Base-by-base conservation (phyloP, 1,140 invertebrate genomes). In the Pristionchus pacificus region DNA sequence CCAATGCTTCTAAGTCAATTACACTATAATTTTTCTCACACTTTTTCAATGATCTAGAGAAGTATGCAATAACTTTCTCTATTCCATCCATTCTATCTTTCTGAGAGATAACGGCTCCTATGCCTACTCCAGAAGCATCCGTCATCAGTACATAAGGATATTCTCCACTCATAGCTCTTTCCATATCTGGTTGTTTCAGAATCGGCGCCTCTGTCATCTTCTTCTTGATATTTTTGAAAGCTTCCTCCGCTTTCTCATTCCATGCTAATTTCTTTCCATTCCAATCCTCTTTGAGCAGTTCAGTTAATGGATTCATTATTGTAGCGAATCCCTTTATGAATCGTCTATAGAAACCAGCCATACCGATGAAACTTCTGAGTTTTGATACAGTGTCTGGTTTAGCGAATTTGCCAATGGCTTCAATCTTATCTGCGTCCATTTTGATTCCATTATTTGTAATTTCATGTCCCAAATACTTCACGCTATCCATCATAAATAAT, bases 91-190 rank as follows among this genome's bases (percentile, higher is more conserved):
- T n/a, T 55, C 71, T 38, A 1, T 31, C 69, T 66, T 71, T 32
- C 65, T 77, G 75, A n/a, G 60, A 19, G 19, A 77, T 30, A n/a
- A 74, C 66, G 15, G 73, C 75, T 19, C 68, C 75, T 28, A 77
- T 30, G 19, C 65, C 75, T 13, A 2, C 61, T 33, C 49, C 33
- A 55, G 63, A 68, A 13, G 77, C 77, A 49, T 78, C 77, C 2
- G 62, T 70, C 2, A 75, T 70, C 6, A 78, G 65, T 14, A 75
- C 30, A 55, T 72, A 78, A 14, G 68, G 65, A 25, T 63, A 30
- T 1, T 59, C 28, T 19, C 66, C 66, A 29, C 31, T 27, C 0
- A 68, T 0, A 15, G 66, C 66, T 13, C 14, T 30, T 28, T 68
- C 66, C 19, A 65, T 25, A 29, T 74, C 59, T 2, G 77, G 77